A percentile compares a stretch with the other conserved stretches of the same genome.
These are phyloP conservation scores for Drosophila sturtevanti DNA, from an alignment of 1,140 invertebrate genomes.

Conservation along the genomic window DNA sequence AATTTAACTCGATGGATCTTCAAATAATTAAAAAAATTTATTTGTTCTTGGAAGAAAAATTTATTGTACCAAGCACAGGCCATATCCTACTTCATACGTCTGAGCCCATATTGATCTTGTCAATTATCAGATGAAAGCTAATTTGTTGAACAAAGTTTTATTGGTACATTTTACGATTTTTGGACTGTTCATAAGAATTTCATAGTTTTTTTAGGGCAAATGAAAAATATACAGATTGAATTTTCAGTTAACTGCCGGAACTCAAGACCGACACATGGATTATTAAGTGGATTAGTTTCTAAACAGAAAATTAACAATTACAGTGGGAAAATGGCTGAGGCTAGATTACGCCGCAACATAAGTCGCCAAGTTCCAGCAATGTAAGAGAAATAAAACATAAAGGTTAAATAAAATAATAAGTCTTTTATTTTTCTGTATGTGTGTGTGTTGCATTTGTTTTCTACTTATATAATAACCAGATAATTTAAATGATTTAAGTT, in stretches of 20 bases:
- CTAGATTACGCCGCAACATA: constrained; percentile 71
- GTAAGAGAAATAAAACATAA: constrained; percentile 56
- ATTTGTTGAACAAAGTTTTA: constrained; percentile 68
- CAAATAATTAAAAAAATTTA: not conserved
- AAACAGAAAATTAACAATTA: not conserved
- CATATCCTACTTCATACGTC: constrained; percentile 32
- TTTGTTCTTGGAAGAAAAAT: not conserved
- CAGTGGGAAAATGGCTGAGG: constrained; percentile 62
- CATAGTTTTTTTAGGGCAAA: constrained; percentile 6
- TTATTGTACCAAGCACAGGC: constrained; percentile 38
- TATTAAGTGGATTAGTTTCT: not conserved
- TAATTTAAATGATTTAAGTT: constrained; percentile 65
- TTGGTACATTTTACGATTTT: constrained; percentile 48
- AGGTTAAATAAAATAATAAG: constrained; percentile 10
- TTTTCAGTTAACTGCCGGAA: constrained; percentile 45
- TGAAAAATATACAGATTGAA: constrained; percentile 3
- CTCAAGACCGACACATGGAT: constrained; percentile 53
- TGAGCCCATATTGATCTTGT: constrained; percentile 44
- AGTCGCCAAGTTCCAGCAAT: constrained; percentile 70
- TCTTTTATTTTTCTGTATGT: not conserved
- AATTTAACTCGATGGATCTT: not conserved
- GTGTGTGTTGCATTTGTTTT: constrained; percentile 15
- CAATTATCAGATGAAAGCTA: constrained; percentile 65
- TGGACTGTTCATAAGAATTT: constrained; percentile 41
- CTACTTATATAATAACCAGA: constrained; percentile 56